Conservation (phyloP, 1,140 invertebrate species). For the Megalonaias nervosa region DNA sequence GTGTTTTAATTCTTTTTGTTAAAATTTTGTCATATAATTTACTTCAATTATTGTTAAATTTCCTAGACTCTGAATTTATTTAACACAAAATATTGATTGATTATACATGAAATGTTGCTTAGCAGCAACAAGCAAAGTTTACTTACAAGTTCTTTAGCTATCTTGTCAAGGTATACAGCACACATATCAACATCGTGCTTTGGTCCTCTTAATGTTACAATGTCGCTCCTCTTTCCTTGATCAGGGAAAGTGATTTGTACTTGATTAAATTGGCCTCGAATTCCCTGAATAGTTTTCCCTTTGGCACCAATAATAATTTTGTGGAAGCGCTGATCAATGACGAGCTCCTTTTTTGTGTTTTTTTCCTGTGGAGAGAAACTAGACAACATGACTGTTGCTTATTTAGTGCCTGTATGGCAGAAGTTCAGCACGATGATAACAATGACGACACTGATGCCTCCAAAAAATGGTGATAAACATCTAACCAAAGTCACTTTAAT, state of each 20-base stretch:
- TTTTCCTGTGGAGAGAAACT: slow-evolving; percentile 79
- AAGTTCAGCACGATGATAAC: no score
- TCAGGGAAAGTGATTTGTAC: slow-evolving; percentile 96
- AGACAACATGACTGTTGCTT: no score
- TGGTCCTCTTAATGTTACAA: slow-evolving; percentile 90
- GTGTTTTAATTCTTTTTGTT: no score
- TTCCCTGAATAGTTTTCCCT: slow-evolving; percentile 94
- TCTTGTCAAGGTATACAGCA: slow-evolving; percentile 86
- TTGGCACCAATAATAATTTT: slow-evolving; percentile 93
- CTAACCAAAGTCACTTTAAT: no score
- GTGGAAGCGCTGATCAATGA: slow-evolving; percentile 96
- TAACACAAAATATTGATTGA: no score
- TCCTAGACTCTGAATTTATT: no score
- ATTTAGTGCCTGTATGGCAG: no score
- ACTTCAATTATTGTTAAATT: no score
- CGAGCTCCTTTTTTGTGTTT: slow-evolving; percentile 94
- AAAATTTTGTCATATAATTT: no score
- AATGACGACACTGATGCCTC: no score
- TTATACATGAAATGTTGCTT: no score
- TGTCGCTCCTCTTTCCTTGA: slow-evolving; percentile 89
- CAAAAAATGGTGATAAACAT: no score
- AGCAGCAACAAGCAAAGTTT: slow-evolving; percentile 62
- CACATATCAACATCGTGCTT: slow-evolving; percentile 97
- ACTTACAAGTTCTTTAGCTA: slow-evolving; percentile 88
- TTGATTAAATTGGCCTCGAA: slow-evolving; percentile 90